Base-by-base conservation (phyloP, 2,797 vertebrate genomes). In the Myripristis jacobus region DNA sequence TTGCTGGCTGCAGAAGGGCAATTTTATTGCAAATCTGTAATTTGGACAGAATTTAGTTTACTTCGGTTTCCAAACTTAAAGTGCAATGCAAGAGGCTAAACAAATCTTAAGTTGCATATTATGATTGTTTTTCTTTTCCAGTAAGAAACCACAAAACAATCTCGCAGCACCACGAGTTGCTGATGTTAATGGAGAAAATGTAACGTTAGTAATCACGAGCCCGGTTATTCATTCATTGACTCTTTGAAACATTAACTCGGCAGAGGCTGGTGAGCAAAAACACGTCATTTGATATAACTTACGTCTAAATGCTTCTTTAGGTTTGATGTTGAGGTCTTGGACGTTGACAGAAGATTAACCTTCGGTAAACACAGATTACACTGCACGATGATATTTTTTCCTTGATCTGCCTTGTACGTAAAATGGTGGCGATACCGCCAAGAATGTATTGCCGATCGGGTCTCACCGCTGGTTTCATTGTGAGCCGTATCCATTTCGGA, bases 381-480 rank as follows among this genome's bases (percentile, higher is more conserved):
- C 77, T 93, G 91, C 34, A 93, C 92, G 90, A 91, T 90, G 86
- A 93, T 92, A 90, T 93, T 93, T 86, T 93, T 93, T 3, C 91
- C 91, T 57, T 93, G 89, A 81, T 92, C 91, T 84, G 89, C 91
- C 91, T 92, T 93, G 91, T 92, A 92, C 72, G 89, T 89, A 84
- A 93, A 93, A 92, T 93, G 92, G 90, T 93, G 92, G 87, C 92
- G 89, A 82, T 92, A 93, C 74, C 90, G 90, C 91, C 92, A 93
- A 79, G 83, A 82, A 36, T 89, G 87, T 82, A 92, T 89, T 69
- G 92, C 92, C 73, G 90, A 90, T 74, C 90, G 92, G 47, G 66
- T 82, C 82, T 93, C 91, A 46, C 79, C 73, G 73, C 71, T 72
- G 66, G 47, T 19, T 46, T 90, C 91, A 6, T 75, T 66, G 15